Percentiles rank a stretch among this genome's conserved stretches.
Evolutionary conservation across 2,888 invertebrate genomes (phyloP).

Genomic region (Athetis lepigone): DNA sequence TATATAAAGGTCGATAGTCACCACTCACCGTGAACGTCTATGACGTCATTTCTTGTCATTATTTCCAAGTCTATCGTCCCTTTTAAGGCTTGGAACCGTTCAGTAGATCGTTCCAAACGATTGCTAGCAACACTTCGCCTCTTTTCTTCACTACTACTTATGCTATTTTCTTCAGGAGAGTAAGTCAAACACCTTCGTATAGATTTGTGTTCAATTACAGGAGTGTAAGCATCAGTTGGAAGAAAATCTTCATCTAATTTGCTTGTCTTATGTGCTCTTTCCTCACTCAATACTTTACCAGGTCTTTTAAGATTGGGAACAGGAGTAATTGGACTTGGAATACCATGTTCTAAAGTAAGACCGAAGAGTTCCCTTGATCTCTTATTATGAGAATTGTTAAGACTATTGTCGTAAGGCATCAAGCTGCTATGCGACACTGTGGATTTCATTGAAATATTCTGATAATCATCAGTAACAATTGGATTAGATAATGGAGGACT

Average conservation of each 20-base stretch:
- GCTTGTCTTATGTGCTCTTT: slow-evolving; percentile 87
- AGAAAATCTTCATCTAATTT: slow-evolving; percentile 88
- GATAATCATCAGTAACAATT: slow-evolving; percentile 65
- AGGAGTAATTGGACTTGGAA: slow-evolving; percentile 89
- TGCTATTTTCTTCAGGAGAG: slow-evolving; percentile 89
- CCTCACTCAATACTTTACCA: slow-evolving; percentile 84
- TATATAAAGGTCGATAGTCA: slow-evolving; percentile 81
- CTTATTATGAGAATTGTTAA: slow-evolving; percentile 70
- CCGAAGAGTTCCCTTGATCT: slow-evolving; percentile 84
- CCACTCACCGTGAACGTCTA: slow-evolving; percentile 93
- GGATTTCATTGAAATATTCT: slow-evolving; percentile 74
- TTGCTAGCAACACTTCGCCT: slow-evolving; percentile 89
- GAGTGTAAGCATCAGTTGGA: slow-evolving; percentile 80
- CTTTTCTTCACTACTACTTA: slow-evolving; percentile 89
- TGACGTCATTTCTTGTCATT: slow-evolving; percentile 88
- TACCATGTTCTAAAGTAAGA: slow-evolving; percentile 86
- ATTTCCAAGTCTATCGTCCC: slow-evolving; percentile 92
- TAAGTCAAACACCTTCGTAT: slow-evolving; percentile 91
- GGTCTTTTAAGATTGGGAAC: slow-evolving; percentile 82
- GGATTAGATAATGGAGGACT: slow-evolving; percentile 74
- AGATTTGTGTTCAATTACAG: slow-evolving; percentile 86
- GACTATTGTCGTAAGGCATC: slow-evolving; percentile 72
- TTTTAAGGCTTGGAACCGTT: slow-evolving; percentile 81
- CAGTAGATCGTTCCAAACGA: slow-evolving; percentile 80
- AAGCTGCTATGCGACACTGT: slow-evolving; percentile 86